Base-by-base conservation (phyloP, 1,140 invertebrate genomes). In the Trichomalopsis sarcophagae region DNA sequence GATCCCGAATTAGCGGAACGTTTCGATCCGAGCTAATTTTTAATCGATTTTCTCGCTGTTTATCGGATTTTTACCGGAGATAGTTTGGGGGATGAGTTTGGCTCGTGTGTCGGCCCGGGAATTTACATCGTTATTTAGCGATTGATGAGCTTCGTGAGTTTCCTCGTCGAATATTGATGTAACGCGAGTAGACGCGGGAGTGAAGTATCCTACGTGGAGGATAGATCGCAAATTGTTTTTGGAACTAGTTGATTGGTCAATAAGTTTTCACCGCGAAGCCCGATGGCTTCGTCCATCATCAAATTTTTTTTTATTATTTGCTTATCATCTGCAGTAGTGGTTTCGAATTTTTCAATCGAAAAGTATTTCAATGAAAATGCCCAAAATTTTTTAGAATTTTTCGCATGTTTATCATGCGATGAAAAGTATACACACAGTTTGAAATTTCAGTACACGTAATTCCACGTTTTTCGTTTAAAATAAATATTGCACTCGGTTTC, bases 61-160 rank as follows among this genome's bases (percentile, higher is more conserved):
- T 2, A 62, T 62, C 14, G 55, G 1, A 21, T 7, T 62, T 62
- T 62, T 14, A 0, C 4, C 17, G 17, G 55, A n/a, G 4, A 62
- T 4, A 55, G 50, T 17, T 55, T 55, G 17, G 50, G 4, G 50
- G 17, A 5, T 55, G 50, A 62, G 21, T 62, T 62, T 17, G 55
- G 17, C 21, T 17, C 21, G 55, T 62, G 55, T 21, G 55, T 62
- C 17, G 17, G 55, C 33, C 4, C 17, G 55, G 9, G 10, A 71
- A 33, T 71, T 71, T 71, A 71, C 69, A 71, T 71, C 69, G 69
- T 71, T 71, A 33, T 71, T 27, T 71, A 71, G 14, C 30, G 69
- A 71, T 33, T 27, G 30, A 71, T 13, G 14, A 27, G 27, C 69
- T 71, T 71, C 17, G 5, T 30, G 68, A 71, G 14, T 71, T 71